Conservation (phyloP, 2,797 vertebrate species). For the Acridotheres tristis region DNA sequence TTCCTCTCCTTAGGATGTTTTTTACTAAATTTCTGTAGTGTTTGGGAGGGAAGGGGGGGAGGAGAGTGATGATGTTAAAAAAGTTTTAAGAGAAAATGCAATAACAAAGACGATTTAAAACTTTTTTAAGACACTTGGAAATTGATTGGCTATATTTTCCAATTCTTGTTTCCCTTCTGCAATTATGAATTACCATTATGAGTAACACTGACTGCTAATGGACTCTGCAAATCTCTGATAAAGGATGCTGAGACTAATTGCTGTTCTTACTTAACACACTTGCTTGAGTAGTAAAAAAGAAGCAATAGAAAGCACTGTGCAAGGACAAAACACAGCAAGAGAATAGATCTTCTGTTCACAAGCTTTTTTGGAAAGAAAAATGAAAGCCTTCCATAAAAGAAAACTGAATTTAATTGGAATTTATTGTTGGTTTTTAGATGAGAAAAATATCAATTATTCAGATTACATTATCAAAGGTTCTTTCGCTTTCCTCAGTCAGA, state of each 20-base stretch:
- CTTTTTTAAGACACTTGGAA: not conserved
- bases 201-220: not conserved
- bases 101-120: not conserved
- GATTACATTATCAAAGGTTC: slow-evolving; percentile 27
- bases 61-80: not conserved
- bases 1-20: not conserved
- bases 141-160: not conserved
- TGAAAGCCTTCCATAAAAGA: not conserved
- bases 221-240: slow-evolving; percentile 1
- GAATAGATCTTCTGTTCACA: not conserved
- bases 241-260: not conserved
- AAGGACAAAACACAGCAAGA: slow-evolving; percentile 22
- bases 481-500: slow-evolving; percentile 14
- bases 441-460: slow-evolving; percentile 46
- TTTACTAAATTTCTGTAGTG: not conserved
- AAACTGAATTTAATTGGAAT: slow-evolving; percentile 15
- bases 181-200: not conserved
- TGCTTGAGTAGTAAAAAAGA: not conserved
- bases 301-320: not conserved
- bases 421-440: slow-evolving; percentile 29
- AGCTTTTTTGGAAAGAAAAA: not conserved
- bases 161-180: not conserved
- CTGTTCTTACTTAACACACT: not conserved
- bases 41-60: not conserved
- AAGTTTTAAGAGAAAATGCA: not conserved